Base-by-base conservation (phyloP, 2,797 vertebrate species). In the Pagetopsis macropterus region DNA sequence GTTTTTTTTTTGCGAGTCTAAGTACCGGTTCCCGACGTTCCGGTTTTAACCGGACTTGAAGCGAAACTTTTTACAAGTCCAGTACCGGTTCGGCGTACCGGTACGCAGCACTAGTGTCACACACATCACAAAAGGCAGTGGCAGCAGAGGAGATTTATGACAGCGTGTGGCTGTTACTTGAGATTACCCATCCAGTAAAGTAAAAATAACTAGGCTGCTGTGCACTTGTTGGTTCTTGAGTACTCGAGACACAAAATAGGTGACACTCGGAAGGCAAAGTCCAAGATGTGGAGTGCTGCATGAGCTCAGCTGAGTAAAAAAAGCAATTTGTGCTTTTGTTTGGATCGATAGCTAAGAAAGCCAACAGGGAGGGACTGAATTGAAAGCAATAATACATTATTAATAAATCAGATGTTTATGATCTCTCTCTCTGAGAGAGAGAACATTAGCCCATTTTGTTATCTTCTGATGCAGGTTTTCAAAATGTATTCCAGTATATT, bases 151-250 rank as follows among this genome's bases (percentile, higher is more conserved):
- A 65, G 82, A 85, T 85, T 80, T 81, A 84, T 75, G 72, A 50
- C 59, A 27, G 27, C 1, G 52, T 64, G 72, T 54, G 65, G 60
- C 68, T 68, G 82, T 72, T 75, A 85, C 68, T 78, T 87, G 76
- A 82, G 71, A 82, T 80, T 70, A 85, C 66, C 67, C 52, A 27
- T 63, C 69, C 62, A 65, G 37, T 21, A 74, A 57, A 21, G 68
- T 81, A 75, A 85, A 86, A 87, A 87, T 87, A 87, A 85, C 85
- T 48, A n/a, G 13, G 48, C 54, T 65, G 57, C 73, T 70, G 63
- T 59, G 62, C 56, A 48, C 72, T 65, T 3, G 50, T 33, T 60
- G 51, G n/a, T 82, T 82, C 49, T 65, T 75, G 60, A 78, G 65
- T 52, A 43, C 49, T 37, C 21, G 1, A 60, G 31, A 76, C 50